Evolutionary conservation across 2,888 invertebrate genomes (phyloP), one percentile per base, ranked within the genome.

Genomic region (Halictus ligatus): DNA sequence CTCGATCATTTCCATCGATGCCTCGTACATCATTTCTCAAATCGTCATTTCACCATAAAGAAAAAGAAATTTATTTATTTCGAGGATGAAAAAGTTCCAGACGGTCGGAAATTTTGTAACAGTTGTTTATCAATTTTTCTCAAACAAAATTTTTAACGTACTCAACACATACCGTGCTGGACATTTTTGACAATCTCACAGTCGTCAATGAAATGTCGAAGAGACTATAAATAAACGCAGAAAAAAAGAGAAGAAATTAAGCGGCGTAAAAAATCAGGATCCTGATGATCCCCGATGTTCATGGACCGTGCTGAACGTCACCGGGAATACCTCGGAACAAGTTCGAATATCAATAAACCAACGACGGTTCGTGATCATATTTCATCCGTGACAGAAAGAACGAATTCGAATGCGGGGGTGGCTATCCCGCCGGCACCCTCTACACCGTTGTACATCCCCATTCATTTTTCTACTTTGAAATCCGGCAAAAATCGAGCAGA

Each of bases 301-400:
- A 35, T 12, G 54, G 13, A 40, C 54, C 54, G 50, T 77, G 83
- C 54, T 72, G 64, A 72, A 76, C 54, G 76, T 64, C 64, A 76
- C 48, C 15, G 46, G 0, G 77, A 29, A 54, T 54, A 73, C 64
- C 25, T 29, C 48, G 80, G 77, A 50, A 80, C 80, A 80, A n/a
- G 50, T 71, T 77, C 77, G 81, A 85, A 81, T 81, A 85, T 85
- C 85, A 81, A 85, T 86, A 85, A 85, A 85, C 71, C 81, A 71
- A 71, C 84, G 64, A 12, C 25, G 69, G 43, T 35, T 50, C 78
- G 75, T 43, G 75, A 77, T 87, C 86, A 78, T 87, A 86, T 87
- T 87, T 87, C 86, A 87, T 18, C 21, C 35, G 35, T 60, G 86
- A 80, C 86, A 83, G 77, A 73, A 72, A 64, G 71, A 72, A 75